Evolutionary conservation across 2,888 invertebrate species (phyloP).

Genomic region (Crepidodera aurea): DNA sequence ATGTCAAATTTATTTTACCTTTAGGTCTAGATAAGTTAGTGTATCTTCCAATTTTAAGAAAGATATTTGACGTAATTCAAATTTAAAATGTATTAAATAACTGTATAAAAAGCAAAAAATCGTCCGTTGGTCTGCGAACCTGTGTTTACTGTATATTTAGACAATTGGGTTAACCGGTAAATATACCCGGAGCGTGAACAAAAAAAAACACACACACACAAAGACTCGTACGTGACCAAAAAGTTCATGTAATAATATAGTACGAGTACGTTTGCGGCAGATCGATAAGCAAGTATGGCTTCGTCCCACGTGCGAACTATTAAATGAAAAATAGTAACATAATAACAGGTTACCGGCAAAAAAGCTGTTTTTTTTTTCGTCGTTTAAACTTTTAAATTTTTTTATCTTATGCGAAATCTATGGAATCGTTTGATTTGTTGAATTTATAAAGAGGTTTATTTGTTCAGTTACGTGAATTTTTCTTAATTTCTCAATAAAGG

Average conservation of each 20-base stretch:
- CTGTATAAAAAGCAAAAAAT: background rate
- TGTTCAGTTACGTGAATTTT: no score
- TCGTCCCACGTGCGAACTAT: slow-evolving; percentile 6
- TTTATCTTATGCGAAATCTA: no score
- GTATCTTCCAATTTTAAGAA: no score
- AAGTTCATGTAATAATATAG: slow-evolving; percentile 1
- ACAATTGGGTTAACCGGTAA: slow-evolving; percentile 12
- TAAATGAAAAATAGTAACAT: slow-evolving; percentile 3
- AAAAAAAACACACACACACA: background rate
- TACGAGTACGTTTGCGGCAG: background rate
- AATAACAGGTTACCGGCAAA: background rate
- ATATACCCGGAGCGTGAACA: background rate
- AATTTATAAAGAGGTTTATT: background rate
- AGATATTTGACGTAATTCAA: no score
- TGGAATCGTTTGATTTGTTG: background rate
- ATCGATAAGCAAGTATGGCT: background rate
- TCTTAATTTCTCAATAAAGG: no score
- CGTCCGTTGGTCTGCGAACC: background rate
- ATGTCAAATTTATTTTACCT: no score
- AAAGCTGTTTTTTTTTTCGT: background rate
- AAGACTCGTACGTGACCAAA: slow-evolving; percentile 3
- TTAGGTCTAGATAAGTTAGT: no score
- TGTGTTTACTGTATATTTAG: background rate
- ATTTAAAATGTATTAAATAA: background rate
- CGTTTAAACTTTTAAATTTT: no score